phyloP scores from a whole-genome alignment of 1,140 invertebrate species.

The Calycopis cecrops region DNA sequence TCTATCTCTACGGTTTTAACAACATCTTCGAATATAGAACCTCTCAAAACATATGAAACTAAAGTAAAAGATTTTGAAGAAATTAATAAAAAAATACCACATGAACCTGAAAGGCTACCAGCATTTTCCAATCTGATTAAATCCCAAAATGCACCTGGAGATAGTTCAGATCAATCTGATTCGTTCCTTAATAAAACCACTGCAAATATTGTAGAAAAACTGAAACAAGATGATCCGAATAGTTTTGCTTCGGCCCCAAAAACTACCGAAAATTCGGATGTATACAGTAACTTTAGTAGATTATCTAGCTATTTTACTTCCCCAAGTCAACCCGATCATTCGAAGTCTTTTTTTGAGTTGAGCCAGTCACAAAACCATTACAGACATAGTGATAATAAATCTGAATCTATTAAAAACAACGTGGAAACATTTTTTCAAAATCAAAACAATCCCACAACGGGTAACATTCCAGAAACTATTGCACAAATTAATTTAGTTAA shows the following conservation, averaged over 20 bases:
- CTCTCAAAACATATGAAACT: constrained; percentile 18
- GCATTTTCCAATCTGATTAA: constrained; percentile 20
- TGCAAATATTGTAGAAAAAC: constrained; percentile 5
- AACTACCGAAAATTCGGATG: constrained; percentile 27
- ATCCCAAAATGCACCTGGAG: constrained; percentile 8
- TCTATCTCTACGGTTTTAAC: constrained; percentile 1
- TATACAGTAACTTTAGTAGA: constrained; percentile 41
- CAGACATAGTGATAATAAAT: constrained; percentile 34
- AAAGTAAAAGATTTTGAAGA: constrained; percentile 20
- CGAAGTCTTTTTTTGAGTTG: constrained; percentile 71
- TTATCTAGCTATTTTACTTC: constrained; percentile 58
- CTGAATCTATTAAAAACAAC: constrained; percentile 22
- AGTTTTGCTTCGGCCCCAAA: constrained; percentile 38
- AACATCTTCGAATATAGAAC: constrained; percentile 2
- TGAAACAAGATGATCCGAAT: constrained; percentile 36
- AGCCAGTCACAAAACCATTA: constrained; percentile 67
- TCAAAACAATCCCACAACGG: background rate
- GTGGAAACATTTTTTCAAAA: constrained; percentile 25
- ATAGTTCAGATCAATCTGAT: background rate
- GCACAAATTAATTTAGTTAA: constrained; percentile 41
- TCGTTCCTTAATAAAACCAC: background rate
- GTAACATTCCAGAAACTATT: constrained; percentile 23
- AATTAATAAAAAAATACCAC: constrained; percentile 11
- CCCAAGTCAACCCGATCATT: constrained; percentile 44
- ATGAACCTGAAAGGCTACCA: constrained; percentile 16